Base-by-base conservation (phyloP, 2,113 vertebrate genomes). In the Dromas ardeola region DNA sequence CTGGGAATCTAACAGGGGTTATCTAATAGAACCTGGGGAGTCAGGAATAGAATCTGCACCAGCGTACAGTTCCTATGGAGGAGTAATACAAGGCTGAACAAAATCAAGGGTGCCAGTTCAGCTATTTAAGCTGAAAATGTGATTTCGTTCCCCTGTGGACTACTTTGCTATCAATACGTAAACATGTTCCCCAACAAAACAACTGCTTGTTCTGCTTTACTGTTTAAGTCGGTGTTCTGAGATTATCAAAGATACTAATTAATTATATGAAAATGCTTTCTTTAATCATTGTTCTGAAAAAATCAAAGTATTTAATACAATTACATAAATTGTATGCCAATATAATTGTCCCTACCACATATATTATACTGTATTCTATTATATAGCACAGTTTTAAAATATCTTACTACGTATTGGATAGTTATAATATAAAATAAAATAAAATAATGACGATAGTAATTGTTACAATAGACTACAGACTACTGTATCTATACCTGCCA, bases 1-100 rank as follows among this genome's bases (percentile, higher is more conserved):
- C 1, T 8, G 29, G 26, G 52, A 89, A 88, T 86, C 80, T 87
- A 87, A 63, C 26, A 56, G 7, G 5, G 19, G 8, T 16, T 76
- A 34, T 40, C 69, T 84, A n/a, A 71, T 2, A 84, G 49, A 87
- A 81, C 11, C 15, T 29, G 4, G 25, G 36, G 29, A 72, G 27
- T 55, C 47, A 56, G 63, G 4, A 42, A 10, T 0, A 74, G 32
- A 89, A 74, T 67, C 36, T 91, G 17, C 5, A 2, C 29, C 1
- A 1, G 22, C 5, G 6, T 14, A 15, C 7, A 66, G 0, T 43
- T 78, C 14, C 42, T 74, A 40, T 0, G 0, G 8, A 66, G 63
- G 10, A 74, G 4, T 32, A 1, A 0, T 53, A 84, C 0, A 0
- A 84, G 36, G 14, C 36, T 90, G 45, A 92, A 53, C 0, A 4